A percentile compares a stretch with the other conserved stretches of the same genome.
These are phyloP conservation scores for Lamprotornis superbus DNA, from an alignment of 2,113 vertebrate genomes.

Conservation along the genomic window DNA sequence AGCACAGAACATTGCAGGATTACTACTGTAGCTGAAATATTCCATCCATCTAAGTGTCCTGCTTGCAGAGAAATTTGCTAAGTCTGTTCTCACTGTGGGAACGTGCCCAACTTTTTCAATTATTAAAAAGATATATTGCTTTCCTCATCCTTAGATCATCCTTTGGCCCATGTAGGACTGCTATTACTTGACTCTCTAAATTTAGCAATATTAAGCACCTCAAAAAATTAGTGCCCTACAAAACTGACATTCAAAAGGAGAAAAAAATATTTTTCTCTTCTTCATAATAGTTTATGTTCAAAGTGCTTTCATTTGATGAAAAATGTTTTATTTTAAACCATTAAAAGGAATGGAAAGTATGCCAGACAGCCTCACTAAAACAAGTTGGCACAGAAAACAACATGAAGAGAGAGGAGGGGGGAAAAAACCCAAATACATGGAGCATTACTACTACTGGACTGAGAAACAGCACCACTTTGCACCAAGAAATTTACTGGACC, in stretches of 20 bases:
- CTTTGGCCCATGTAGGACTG: conserved; percentile 25
- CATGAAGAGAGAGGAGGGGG: not conserved
- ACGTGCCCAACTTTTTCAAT: conserved; percentile 22
- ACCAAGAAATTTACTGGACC: conserved; percentile 6
- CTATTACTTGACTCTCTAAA: conserved; percentile 61
- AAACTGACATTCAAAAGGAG: not conserved
- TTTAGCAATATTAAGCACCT: conserved; percentile 34
- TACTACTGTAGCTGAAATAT: conserved; percentile 38
- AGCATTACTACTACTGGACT: not conserved
- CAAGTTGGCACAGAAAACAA: not conserved
- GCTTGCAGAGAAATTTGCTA: not conserved
- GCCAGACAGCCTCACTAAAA: not conserved
- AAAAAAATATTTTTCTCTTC: not conserved
- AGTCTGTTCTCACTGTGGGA: conserved; percentile 40
- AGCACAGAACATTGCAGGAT: not conserved
- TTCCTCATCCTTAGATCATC: conserved; percentile 62
- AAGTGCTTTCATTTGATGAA: conserved; percentile 10
- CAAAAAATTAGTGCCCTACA: not conserved
- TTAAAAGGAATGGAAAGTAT: not conserved
- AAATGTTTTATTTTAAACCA: conserved; percentile 12
- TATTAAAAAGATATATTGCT: conserved; percentile 58
- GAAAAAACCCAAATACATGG: not conserved
- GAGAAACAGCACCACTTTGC: not conserved
- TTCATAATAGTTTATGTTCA: conserved; percentile 6
- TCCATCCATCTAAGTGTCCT: not conserved